These are phyloP conservation scores for Panonychus citri DNA, from an alignment of 1,140 invertebrate genomes.

Conservation along the genomic window DNA sequence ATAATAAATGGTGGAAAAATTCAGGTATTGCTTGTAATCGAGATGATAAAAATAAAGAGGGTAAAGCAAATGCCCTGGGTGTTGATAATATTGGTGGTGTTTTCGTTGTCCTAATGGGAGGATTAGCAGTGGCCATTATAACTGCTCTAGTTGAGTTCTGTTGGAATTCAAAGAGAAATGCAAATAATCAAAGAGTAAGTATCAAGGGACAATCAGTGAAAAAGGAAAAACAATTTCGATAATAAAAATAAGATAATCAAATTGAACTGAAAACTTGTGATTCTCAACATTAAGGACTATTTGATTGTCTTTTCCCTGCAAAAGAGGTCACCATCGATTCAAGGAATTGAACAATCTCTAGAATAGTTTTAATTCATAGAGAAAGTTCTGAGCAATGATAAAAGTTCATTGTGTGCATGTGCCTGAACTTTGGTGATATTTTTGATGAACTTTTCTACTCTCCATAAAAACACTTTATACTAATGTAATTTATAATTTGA, in stretches of 20 bases:
- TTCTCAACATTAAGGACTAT: neutral
- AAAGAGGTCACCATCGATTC: neutral
- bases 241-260: neutral
- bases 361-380: neutral
- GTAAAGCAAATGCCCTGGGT: slow-evolving; percentile 10
- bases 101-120: slow-evolving; percentile 27
- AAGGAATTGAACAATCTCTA: neutral
- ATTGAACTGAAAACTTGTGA: neutral
- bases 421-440: neutral
- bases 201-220: neutral
- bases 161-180: slow-evolving; percentile 5
- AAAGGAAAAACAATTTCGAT: neutral
- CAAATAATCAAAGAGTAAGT: neutral
- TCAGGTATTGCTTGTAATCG: slow-evolving; percentile 13
- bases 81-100: slow-evolving; percentile 21
- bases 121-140: slow-evolving; percentile 20
- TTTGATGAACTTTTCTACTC: neutral
- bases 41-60: slow-evolving; percentile 11
- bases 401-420: neutral
- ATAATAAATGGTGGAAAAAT: slow-evolving; percentile 22
- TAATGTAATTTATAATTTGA: neutral
- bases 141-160: slow-evolving; percentile 13
- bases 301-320: neutral
- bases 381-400: neutral
- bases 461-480: too few relatives aligned